Conservation (phyloP, 2,888 invertebrate genomes). For the Cetonia aurata region DNA sequence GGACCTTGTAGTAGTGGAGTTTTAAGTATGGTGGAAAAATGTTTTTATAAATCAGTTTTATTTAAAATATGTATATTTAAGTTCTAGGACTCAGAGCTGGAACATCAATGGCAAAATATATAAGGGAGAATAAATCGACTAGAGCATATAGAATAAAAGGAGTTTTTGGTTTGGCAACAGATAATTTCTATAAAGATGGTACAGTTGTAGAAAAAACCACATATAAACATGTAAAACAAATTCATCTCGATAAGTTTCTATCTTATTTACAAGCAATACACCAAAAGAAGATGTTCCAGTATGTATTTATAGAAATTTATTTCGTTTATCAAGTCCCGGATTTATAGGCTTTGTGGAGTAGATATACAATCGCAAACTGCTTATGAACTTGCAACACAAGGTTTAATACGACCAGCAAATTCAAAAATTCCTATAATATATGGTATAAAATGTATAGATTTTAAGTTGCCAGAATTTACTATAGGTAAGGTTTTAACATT, state of each 20-base stretch:
- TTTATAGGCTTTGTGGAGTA: conserved; percentile 78
- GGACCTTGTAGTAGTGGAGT: conserved; percentile 81
- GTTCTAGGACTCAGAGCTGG: conserved; percentile 83
- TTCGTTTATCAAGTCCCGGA: conserved; percentile 26
- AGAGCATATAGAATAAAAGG: conserved; percentile 83
- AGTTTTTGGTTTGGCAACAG: conserved; percentile 81
- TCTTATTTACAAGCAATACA: conserved; percentile 87
- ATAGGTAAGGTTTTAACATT: conserved; percentile 72
- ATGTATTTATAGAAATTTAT: conserved; percentile 63
- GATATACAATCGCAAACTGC: conserved; percentile 89
- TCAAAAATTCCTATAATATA: conserved; percentile 84
- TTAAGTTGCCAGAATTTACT: conserved; percentile 85
- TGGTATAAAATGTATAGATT: conserved; percentile 86
- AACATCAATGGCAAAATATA: conserved; percentile 68
- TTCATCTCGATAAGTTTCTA: conserved; percentile 79
- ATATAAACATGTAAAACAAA: conserved; percentile 77
- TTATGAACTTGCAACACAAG: conserved; percentile 88
- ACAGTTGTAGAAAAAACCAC: conserved; percentile 78
- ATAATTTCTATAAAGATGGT: conserved; percentile 79
- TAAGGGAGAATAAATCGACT: conserved; percentile 74
- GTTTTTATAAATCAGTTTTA: not conserved
- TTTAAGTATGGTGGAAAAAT: conserved; percentile 67
- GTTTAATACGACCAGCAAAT: conserved; percentile 81
- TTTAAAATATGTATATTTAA: conserved; percentile 60
- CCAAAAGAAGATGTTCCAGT: conserved; percentile 89